A percentile compares a stretch with the other conserved stretches of the same genome.
phyloP scores from a whole-genome alignment of 2,888 invertebrate genomes.

The Bombylius major region DNA sequence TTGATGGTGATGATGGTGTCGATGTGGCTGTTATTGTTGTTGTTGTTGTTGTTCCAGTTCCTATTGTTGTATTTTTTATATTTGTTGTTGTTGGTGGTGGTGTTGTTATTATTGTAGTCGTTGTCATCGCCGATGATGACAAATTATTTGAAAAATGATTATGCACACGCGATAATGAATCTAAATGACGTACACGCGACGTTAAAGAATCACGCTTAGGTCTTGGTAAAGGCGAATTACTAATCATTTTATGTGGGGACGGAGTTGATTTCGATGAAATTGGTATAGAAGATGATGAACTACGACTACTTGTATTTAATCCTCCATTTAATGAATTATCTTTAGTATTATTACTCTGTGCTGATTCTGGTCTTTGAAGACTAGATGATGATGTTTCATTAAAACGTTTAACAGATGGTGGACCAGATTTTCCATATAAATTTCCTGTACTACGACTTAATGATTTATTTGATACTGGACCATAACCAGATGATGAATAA shows the following conservation, averaged over 20 bases:
- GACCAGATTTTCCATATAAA: conserved; percentile 23
- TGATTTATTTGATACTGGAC: conserved; percentile 27
- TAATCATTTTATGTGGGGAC: conserved; percentile 21
- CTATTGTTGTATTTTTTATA: too few species aligned
- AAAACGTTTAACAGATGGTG: conserved; percentile 11
- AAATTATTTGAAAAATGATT: conserved; percentile 2
- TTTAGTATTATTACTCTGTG: conserved; percentile 38
- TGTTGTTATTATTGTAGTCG: too few species aligned
- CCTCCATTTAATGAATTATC: conserved; percentile 22
- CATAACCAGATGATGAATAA: conserved; percentile 20
- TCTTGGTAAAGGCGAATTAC: conserved; percentile 34
- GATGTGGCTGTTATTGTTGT: background rate
- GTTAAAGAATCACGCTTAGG: conserved; percentile 40
- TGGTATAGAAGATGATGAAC: conserved; percentile 34
- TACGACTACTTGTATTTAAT: conserved; percentile 28
- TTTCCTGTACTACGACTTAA: conserved; percentile 35
- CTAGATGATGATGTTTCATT: conserved; percentile 2
- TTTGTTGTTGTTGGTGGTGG: too few species aligned
- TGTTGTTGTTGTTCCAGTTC: background rate
- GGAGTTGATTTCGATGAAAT: conserved; percentile 23
- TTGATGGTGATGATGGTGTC: background rate
- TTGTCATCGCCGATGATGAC: background rate
- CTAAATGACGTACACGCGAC: conserved; percentile 40
- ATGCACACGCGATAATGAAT: conserved; percentile 38
- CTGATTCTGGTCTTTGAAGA: conserved; percentile 42